Percentiles rank a stretch among this genome's conserved stretches.
These are phyloP conservation scores for Sanderia malayensis DNA, from an alignment of 30 jellyfish, hydroid and myxozoan species.

Conservation along the genomic window DNA sequence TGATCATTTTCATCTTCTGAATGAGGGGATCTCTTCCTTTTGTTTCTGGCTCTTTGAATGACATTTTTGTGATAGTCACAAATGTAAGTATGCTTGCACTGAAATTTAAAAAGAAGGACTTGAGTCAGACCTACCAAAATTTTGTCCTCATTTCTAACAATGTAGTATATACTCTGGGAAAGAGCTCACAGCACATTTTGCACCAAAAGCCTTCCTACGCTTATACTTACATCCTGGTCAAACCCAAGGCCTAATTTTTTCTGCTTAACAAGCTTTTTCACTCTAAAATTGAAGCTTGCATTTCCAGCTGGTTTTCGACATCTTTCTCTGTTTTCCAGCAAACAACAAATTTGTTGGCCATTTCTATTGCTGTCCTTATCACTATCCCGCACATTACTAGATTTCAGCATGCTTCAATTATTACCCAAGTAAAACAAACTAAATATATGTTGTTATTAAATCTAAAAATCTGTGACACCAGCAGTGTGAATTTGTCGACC, in stretches of 20 bases:
- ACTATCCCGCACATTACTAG: constrained; percentile 46
- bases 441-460: too few relatives aligned
- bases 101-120: constrained; percentile 8
- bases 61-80: constrained; percentile 93
- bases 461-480: too few relatives aligned
- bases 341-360: constrained; percentile 83
- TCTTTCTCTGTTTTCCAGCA: constrained; percentile 83
- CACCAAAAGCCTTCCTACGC: too few relatives aligned
- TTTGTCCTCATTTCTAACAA: too few relatives aligned
- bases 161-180: too few relatives aligned
- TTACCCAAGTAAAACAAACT: too few relatives aligned
- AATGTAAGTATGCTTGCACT: constrained; percentile 92
- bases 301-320: constrained; percentile 89
- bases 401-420: constrained; percentile 28
- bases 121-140: too few relatives aligned
- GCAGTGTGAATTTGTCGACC: too few relatives aligned
- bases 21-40: constrained; percentile 74
- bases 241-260: constrained; percentile 75
- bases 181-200: too few relatives aligned
- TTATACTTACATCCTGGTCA: constrained; percentile 89
- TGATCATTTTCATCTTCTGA: constrained; percentile 93
- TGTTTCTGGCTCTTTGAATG: constrained; percentile 92
- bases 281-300: constrained; percentile 96
- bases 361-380: constrained; percentile 58
- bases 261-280: constrained; percentile 91